Percentiles rank a stretch among this genome's conserved stretches.
phyloP scores from a whole-genome alignment of 2,888 invertebrate genomes.

The Julus scandinavius region DNA sequence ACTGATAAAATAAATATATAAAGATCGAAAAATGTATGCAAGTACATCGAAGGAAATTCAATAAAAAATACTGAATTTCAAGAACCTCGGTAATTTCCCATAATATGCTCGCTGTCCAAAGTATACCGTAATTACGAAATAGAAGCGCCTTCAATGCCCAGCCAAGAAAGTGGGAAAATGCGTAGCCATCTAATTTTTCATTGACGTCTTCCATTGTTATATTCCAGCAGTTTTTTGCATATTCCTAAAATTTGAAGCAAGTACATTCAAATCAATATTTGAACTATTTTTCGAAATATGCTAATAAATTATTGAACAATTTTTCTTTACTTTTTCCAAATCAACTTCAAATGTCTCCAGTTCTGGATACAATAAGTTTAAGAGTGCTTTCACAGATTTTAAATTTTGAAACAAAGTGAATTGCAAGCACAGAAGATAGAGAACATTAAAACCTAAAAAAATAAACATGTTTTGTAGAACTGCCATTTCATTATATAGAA shows the following conservation, averaged over 20 bases:
- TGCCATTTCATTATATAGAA: not conserved
- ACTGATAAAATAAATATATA: not conserved
- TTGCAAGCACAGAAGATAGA: constrained; percentile 80
- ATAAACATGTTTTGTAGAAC: not conserved
- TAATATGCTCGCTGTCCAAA: constrained; percentile 98
- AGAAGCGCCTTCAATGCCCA: constrained; percentile 98
- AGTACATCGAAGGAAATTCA: too few species aligned
- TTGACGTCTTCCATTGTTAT: constrained; percentile 87
- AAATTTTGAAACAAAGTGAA: constrained; percentile 91
- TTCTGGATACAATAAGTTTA: constrained; percentile 96
- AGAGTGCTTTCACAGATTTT: constrained; percentile 87
- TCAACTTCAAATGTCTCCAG: constrained; percentile 88
- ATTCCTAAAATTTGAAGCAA: constrained; percentile 73
- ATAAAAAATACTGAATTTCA: constrained; percentile 45
- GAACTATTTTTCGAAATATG: not conserved
- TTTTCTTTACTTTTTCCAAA: constrained; percentile 81
- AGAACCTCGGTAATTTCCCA: constrained; percentile 96
- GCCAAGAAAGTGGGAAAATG: constrained; percentile 94
- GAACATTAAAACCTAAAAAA: constrained; percentile 78
- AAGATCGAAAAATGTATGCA: not conserved
- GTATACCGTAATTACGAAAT: constrained; percentile 92
- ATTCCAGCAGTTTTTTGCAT: constrained; percentile 97
- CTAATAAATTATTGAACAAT: not conserved
- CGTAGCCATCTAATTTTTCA: constrained; percentile 95
- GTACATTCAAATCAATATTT: constrained; percentile 57